Conservation (phyloP, 2,888 invertebrate species). For the Magallana nippona region DNA sequence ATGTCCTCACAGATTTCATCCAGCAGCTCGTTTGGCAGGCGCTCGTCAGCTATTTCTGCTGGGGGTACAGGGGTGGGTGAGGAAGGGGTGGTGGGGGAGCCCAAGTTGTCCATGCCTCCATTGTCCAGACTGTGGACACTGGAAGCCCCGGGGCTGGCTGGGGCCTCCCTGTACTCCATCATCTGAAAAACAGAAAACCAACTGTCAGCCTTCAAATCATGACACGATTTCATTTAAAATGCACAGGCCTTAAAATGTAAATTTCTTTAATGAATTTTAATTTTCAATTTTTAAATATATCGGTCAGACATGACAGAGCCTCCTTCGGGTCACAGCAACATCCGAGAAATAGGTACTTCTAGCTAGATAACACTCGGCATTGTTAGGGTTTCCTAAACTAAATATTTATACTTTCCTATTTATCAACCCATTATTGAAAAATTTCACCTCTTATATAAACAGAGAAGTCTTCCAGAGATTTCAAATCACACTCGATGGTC, state of each 20-base stretch:
- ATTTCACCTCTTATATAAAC: slow-evolving; percentile 3
- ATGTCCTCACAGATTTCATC: slow-evolving; percentile 80
- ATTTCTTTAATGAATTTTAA: not conserved
- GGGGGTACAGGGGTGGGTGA: slow-evolving; percentile 64
- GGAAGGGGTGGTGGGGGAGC: slow-evolving; percentile 71
- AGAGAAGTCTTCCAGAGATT: not conserved
- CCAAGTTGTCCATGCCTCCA: slow-evolving; percentile 67
- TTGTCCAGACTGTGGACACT: slow-evolving; percentile 69
- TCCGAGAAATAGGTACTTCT: not conserved
- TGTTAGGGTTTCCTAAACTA: slow-evolving; percentile 21
- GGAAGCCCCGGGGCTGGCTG: slow-evolving; percentile 71
- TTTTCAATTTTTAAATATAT: not conserved
- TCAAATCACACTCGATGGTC: not conserved
- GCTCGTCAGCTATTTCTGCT: slow-evolving; percentile 69
- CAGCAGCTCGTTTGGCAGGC: slow-evolving; percentile 75
- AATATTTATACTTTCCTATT: slow-evolving; percentile 33
- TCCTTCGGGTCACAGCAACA: not conserved
- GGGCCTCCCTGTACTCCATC: slow-evolving; percentile 75
- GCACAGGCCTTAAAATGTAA: not conserved
- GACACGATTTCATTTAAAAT: not conserved
- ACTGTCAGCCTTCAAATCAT: not conserved
- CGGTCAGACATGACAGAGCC: slow-evolving; percentile 20
- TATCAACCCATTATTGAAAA: slow-evolving; percentile 11
- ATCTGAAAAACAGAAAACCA: slow-evolving; percentile 63
- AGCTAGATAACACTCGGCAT: slow-evolving; percentile 20